Evolutionary conservation across 2,888 invertebrate species (phyloP).

Genomic region (Hemaris fuciformis): DNA sequence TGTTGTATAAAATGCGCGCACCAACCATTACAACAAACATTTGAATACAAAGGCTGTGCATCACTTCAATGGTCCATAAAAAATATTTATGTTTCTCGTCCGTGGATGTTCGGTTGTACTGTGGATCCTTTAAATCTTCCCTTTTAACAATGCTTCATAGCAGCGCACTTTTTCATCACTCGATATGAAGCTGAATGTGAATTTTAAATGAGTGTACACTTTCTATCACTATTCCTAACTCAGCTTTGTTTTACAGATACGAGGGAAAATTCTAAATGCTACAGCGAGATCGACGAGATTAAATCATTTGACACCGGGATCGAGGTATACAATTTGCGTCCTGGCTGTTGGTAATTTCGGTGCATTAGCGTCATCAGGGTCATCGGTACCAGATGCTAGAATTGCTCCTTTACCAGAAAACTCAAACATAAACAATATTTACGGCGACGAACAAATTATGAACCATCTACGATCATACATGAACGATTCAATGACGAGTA

Average conservation of each 20-base stretch:
- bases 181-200: slow-evolving; percentile 12
- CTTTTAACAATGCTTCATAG: slow-evolving; percentile 56
- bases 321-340: slow-evolving; percentile 92
- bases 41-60: slow-evolving; percentile 79
- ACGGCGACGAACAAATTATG: slow-evolving; percentile 83
- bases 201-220: background rate
- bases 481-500: slow-evolving; percentile 87
- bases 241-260: slow-evolving; percentile 78
- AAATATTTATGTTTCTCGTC: slow-evolving; percentile 77
- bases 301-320: slow-evolving; percentile 88
- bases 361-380: slow-evolving; percentile 67
- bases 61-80: slow-evolving; percentile 81
- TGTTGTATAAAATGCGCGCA: slow-evolving; percentile 55
- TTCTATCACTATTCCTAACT: slow-evolving; percentile 13
- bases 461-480: slow-evolving; percentile 62
- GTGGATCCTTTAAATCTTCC: slow-evolving; percentile 71
- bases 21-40: slow-evolving; percentile 74
- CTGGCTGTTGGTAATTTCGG: slow-evolving; percentile 88
- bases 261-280: slow-evolving; percentile 88
- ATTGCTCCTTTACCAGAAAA: slow-evolving; percentile 67
- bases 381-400: slow-evolving; percentile 75
- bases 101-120: slow-evolving; percentile 63
- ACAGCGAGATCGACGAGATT: slow-evolving; percentile 88
- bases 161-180: slow-evolving; percentile 44
- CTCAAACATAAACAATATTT: slow-evolving; percentile 55